Percentiles rank a stretch among this genome's conserved stretches.
Conservation (phyloP, 2,113 vertebrate genomes). For the Trematomus loennbergii region DNA sequence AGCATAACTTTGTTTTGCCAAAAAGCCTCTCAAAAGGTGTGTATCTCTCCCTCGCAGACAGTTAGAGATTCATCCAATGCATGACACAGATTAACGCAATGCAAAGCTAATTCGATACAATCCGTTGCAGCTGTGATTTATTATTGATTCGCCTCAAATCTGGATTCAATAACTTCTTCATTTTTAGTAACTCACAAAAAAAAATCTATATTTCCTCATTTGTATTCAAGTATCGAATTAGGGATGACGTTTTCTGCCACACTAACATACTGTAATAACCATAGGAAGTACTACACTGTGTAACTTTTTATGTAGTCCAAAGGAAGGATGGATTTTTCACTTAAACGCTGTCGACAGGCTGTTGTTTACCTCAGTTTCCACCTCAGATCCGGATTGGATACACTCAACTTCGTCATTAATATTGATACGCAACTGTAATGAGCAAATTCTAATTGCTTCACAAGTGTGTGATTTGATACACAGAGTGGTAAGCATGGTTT, state of each 20-base stretch:
- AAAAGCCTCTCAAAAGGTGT: not conserved
- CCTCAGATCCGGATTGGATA: not conserved
- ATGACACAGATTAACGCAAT: not conserved
- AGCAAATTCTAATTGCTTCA: conserved; percentile 4
- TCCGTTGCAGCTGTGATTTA: not conserved
- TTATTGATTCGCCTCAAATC: conserved; percentile 4
- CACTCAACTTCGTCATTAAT: not conserved
- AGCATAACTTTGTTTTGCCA: not conserved
- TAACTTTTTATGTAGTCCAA: not conserved
- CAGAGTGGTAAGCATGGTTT: conserved; percentile 10
- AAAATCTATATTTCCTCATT: conserved; percentile 14
- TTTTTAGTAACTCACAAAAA: conserved; percentile 13
- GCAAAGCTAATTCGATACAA: not conserved
- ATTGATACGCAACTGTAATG: not conserved
- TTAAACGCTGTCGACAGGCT: not conserved
- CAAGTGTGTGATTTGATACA: not conserved
- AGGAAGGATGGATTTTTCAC: conserved; percentile 4
- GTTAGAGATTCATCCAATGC: not conserved
- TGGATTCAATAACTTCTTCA: not conserved
- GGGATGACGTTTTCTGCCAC: not conserved
- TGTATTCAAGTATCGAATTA: not conserved
- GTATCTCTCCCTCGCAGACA: not conserved
- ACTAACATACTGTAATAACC: not conserved
- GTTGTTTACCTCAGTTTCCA: not conserved
- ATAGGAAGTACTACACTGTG: not conserved